Evolutionary conservation across 2,113 vertebrate genomes (phyloP).

Genomic region (Nicator chloris): DNA sequence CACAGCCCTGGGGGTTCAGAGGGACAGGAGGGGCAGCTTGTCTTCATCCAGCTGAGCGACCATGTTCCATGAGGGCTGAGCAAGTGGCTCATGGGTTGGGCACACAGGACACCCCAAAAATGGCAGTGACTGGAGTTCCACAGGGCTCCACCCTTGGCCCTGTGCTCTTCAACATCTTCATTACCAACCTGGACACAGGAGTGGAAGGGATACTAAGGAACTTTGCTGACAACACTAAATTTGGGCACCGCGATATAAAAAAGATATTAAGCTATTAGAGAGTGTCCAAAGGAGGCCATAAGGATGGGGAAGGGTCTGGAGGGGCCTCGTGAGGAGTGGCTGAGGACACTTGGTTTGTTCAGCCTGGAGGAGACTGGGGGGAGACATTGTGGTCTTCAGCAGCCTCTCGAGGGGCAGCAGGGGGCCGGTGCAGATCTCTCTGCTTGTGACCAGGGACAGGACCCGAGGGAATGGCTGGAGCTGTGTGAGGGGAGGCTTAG

Average conservation of each 20-base stretch:
- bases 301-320: background rate
- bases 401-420: background rate
- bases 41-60: background rate
- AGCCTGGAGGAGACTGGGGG: background rate
- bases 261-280: background rate
- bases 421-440: background rate
- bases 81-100: background rate
- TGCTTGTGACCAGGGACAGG: background rate
- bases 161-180: background rate
- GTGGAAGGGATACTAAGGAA: background rate
- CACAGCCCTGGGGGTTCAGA: background rate
- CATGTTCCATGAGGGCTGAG: rapidly evolving
- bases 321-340: background rate
- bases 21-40: background rate
- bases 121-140: background rate
- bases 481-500: background rate
- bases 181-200: background rate
- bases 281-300: background rate
- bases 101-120: background rate
- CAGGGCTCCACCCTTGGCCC: background rate
- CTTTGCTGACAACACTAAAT: background rate
- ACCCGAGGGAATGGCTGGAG: rapidly evolving
- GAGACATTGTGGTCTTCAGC: background rate
- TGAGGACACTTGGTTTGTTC: background rate
- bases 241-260: background rate